Evolutionary conservation across 1,140 invertebrate species (phyloP).

Genomic region (Cydia amplana): DNA sequence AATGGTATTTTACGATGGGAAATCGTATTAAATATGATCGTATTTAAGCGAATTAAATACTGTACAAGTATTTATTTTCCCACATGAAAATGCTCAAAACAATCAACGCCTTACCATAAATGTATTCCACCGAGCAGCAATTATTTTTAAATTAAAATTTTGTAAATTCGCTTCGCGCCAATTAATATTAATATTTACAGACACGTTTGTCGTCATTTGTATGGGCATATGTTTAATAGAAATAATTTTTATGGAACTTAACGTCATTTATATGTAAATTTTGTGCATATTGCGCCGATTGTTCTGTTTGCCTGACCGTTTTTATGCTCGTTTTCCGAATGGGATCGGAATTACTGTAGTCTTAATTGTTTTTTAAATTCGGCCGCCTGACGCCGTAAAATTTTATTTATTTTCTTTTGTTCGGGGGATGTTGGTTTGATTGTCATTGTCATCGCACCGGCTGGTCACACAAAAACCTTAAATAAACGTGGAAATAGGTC

Average conservation of each 20-base stretch:
- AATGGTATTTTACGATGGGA: too few species aligned
- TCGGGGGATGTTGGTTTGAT: conserved; percentile 9
- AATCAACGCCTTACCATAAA: not conserved
- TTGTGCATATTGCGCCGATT: not conserved
- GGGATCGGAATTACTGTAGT: not conserved
- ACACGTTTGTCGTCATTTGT: not conserved
- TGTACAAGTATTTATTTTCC: not conserved
- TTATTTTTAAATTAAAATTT: not conserved
- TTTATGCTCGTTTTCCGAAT: conserved; percentile 16
- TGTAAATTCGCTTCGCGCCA: not conserved
- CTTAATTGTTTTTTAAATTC: conserved; percentile 14
- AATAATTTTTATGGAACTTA: not conserved
- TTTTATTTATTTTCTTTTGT: conserved; percentile 2
- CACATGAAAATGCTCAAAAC: not conserved
- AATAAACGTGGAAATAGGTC: not conserved
- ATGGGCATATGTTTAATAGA: not conserved
- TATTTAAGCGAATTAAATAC: too few species aligned
- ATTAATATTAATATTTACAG: not conserved
- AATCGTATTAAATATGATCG: too few species aligned
- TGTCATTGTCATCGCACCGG: not conserved
- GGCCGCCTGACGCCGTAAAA: not conserved
- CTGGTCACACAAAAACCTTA: not conserved
- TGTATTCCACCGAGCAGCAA: not conserved
- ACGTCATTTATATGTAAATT: conserved; percentile 5
- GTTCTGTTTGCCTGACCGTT: not conserved